Base-by-base conservation (phyloP, 1,140 invertebrate genomes). In the Doryteuthis pealeii region DNA sequence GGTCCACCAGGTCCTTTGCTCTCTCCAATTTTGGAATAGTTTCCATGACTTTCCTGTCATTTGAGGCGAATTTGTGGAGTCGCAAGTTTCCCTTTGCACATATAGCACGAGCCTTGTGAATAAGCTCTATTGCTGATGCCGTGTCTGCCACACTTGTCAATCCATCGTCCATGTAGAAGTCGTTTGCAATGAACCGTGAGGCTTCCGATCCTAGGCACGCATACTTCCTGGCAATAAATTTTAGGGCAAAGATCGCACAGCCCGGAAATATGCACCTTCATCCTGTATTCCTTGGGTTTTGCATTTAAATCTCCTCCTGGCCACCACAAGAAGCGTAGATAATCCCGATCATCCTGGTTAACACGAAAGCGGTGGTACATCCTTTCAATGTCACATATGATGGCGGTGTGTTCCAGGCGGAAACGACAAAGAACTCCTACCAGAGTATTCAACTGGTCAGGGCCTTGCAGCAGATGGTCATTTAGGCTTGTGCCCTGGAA, bases 301-400 rank as follows among this genome's bases (percentile, higher is more conserved):
- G 14, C 12, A 15, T 58, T 14, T 14, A 74, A n/a, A 65, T 79
- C 45, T 15, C 54, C 72, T 26, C 73, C 43, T 18, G 78, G 71
- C 76, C 75, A 79, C 77, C 77, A 80, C 15, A 82, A 71, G 58
- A 82, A 82, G 54, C 75, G 30, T 1, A 82, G 49, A 65, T 54
- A 80, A 32, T 81, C 67, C 58, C 75, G 32, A 45, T 78, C 15
- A 40, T 33, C 30, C n/a, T 66, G 30, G 10, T 43, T 31, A 1
- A 78, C 78, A n/a, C 32, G 4, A 33, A 83, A 70, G 45, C 82
- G 80, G 33, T 83, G 73, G 33, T 82, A 84, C 84, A 85, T 85
- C 0, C 32, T n/a, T 49, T 79, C 75, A 4, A 85, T 80, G 73
- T 85, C 81, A 2, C 76, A 79, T 10, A 70, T 74, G 15, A 87